phyloP scores from a whole-genome alignment of 2,888 invertebrate genomes.

The Limnephilus marmoratus region DNA sequence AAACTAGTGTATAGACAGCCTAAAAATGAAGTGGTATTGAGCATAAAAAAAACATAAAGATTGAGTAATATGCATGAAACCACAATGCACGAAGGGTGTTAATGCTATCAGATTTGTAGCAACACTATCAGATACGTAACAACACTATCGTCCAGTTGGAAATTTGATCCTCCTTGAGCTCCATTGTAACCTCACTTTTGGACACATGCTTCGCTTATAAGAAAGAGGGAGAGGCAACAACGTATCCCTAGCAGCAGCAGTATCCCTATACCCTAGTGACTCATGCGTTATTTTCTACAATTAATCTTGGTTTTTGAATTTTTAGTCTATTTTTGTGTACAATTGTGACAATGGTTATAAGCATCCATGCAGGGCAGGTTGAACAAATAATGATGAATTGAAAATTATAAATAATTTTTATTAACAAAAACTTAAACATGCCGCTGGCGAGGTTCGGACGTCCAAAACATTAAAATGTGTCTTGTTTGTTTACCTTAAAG shows the following conservation, averaged over 20 bases:
- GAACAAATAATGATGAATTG: not conserved
- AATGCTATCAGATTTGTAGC: not conserved
- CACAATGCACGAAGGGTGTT: not conserved
- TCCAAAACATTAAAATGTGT: not conserved
- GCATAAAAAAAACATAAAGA: no score
- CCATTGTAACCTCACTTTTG: not conserved
- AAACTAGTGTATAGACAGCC: no score
- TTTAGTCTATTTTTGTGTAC: not conserved
- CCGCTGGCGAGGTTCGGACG: not conserved
- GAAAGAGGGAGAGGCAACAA: not conserved
- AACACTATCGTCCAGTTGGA: not conserved
- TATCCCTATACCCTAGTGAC: not conserved
- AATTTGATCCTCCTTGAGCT: not conserved
- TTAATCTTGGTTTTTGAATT: not conserved
- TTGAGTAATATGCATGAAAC: not conserved
- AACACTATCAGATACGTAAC: not conserved
- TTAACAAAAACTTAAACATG: not conserved
- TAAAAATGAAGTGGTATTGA: no score
- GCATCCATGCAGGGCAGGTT: not conserved
- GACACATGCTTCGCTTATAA: not conserved
- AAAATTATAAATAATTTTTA: not conserved
- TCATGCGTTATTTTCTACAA: no score
- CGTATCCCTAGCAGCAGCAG: not conserved
- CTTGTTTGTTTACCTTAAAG: slow-evolving; percentile 2
- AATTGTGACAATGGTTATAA: not conserved